Percentiles rank a stretch among this genome's conserved stretches.
Conservation (phyloP, 2,888 invertebrate genomes). For the Lasioglossum oenotherae region DNA sequence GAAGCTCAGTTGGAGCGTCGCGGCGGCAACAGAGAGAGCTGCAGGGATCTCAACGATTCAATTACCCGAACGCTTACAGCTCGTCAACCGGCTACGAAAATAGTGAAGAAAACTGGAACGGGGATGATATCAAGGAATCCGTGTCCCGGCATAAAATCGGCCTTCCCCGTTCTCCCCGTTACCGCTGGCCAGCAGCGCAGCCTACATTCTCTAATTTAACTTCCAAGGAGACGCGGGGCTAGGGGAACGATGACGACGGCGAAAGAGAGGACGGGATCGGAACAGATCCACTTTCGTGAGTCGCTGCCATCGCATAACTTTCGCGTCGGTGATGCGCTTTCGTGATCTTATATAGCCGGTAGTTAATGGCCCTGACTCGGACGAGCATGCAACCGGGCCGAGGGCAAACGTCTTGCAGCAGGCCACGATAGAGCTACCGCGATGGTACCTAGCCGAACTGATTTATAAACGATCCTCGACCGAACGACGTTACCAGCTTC, state of each 20-base stretch:
- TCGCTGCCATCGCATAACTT: conserved; percentile 70
- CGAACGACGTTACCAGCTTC: conserved; percentile 6
- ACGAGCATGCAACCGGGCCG: conserved; percentile 51
- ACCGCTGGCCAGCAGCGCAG: not conserved
- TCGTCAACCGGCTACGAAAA: conserved; percentile 39
- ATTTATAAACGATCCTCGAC: conserved; percentile 55
- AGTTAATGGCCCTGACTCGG: conserved; percentile 61
- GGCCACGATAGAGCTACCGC: conserved; percentile 14
- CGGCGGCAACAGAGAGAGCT: not conserved
- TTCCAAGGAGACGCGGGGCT: conserved; percentile 24
- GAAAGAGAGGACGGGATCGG: conserved; percentile 21
- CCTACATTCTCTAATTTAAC: conserved; percentile 60
- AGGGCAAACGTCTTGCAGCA: conserved; percentile 37
- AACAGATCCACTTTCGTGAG: conserved; percentile 64
- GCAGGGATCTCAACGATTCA: conserved; percentile 38
- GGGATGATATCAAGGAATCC: conserved; percentile 49
- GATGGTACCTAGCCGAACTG: conserved; percentile 35
- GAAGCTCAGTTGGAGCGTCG: not conserved
- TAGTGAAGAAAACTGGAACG: conserved; percentile 42
- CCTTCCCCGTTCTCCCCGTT: not conserved
- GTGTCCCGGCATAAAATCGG: conserved; percentile 55
- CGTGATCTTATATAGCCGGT: conserved; percentile 69
- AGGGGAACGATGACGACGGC: not conserved
- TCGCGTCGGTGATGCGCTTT: conserved; percentile 65
- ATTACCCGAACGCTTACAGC: conserved; percentile 48